Base-by-base conservation (phyloP, 2,113 vertebrate genomes). In the Lutjanus erythropterus region DNA sequence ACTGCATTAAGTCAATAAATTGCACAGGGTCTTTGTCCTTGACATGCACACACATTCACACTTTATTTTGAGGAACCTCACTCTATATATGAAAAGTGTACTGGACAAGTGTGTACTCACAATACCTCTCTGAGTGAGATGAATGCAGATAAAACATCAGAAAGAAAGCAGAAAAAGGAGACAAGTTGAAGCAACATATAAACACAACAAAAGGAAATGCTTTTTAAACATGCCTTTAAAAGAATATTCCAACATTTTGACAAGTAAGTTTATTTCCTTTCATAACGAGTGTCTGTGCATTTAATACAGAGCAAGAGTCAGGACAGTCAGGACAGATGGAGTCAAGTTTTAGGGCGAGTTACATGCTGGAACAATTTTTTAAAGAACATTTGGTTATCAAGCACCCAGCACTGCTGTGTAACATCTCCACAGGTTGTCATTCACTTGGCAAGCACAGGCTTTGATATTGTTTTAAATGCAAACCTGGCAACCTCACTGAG, bases 21-120 rank as follows among this genome's bases (percentile, higher is more conserved):
- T 75, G 41, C 46, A 71, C 18, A n/a, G n/a, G 56, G 12, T 42
- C 12, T 42, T 10, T 69, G 39, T 66, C 53, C 58, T 61, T 83
- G 60, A 61, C 39, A 42, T 16, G 29, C 9, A 65, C 44, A 15
- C 1, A 66, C 9, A 71, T 35, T n/a, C n/a, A 29, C 6, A 31
- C 39, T 42, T 55, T 62, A 64, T 25, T 64, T 25, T 61, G n/a
- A 31, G 49, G 9, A n/a, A 33, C 62, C 27, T 73, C 27, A 42
- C 62, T 49, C 44, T 66, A 42, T 35, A 31, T 52, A 52, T 42
- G 8, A 9, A 46, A 42, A 6, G 14, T 37, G 18, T n/a, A 9
- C 9, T 14, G 18, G 5, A 62, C 6, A 42, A 49, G 18, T 50
- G 21, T 58, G 35, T 44, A n/a, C 23, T 74, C 31, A 31, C 15